A percentile compares a stretch with the other conserved stretches of the same genome.
These are phyloP conservation scores for Octodon degus DNA, from an alignment of 2,113 vertebrate genomes.

Conservation along the genomic window DNA sequence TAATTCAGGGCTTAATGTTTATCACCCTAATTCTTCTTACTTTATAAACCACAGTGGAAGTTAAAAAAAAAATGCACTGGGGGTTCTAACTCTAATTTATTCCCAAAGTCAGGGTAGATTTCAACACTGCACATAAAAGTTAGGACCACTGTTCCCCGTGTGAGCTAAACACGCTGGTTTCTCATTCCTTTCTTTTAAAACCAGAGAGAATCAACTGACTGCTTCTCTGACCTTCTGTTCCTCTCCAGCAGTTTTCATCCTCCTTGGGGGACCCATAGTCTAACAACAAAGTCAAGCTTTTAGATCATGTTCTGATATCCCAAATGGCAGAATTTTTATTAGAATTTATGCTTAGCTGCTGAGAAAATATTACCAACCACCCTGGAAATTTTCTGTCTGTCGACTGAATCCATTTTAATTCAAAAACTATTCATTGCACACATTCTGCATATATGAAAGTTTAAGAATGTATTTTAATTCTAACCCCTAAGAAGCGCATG, in stretches of 20 bases:
- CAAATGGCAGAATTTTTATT: neutral
- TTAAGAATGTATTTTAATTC: neutral
- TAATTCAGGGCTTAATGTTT: neutral
- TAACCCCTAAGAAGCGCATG: neutral
- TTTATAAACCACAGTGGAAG: neutral
- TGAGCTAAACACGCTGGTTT: neutral
- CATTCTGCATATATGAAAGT: neutral
- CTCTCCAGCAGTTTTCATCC: neutral
- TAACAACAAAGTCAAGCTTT: conserved; percentile 6
- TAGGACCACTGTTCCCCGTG: neutral
- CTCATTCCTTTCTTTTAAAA: neutral
- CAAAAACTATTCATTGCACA: neutral
- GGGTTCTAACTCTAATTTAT: neutral
- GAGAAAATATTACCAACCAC: neutral
- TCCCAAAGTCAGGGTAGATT: neutral
- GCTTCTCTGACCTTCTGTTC: neutral
- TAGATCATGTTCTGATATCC: neutral
- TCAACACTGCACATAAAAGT: neutral
- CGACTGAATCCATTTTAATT: conserved; percentile 11
- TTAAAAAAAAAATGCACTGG: neutral
- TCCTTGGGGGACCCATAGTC: neutral
- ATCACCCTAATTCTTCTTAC: neutral
- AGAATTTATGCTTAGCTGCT: neutral
- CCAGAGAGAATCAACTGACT: neutral
- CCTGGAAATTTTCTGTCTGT: neutral